phyloP scores from a whole-genome alignment of 2,888 invertebrate species.

The Troglohyphantes excavatus region DNA sequence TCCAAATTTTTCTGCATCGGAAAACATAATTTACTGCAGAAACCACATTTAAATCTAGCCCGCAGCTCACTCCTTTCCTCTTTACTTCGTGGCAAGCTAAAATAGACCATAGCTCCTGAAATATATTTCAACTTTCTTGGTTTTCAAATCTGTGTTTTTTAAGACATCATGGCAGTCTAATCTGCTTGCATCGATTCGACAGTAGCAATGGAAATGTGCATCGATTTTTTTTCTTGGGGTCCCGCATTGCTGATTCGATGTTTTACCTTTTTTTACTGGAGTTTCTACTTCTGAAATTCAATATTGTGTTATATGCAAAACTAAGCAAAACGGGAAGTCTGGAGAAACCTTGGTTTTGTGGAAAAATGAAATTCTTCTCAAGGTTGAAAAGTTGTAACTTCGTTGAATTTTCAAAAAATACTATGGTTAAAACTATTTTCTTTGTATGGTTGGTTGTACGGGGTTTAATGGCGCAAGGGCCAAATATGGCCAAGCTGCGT shows the following conservation, averaged over 20 bases:
- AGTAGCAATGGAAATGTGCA: conserved; percentile 5
- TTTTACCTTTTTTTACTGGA: background rate
- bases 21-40: too few relatives aligned
- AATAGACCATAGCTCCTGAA: background rate
- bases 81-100: background rate
- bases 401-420: too few relatives aligned
- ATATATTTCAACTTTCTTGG: conserved; percentile 5
- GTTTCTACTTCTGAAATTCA: background rate
- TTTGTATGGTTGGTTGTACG: too few relatives aligned
- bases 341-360: background rate
- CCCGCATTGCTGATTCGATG: conserved; percentile 5
- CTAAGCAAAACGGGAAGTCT: background rate
- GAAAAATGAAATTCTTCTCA: background rate
- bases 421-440: too few relatives aligned
- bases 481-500: too few relatives aligned
- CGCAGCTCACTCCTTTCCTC: background rate
- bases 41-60: background rate
- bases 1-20: too few relatives aligned
- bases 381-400: too few relatives aligned
- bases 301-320: conserved; percentile 9
- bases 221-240: background rate
- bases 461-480: too few relatives aligned
- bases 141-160: background rate
- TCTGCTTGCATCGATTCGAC: conserved; percentile 5
- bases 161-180: background rate